Conservation (phyloP, 2,888 invertebrate genomes). For the Thysanoteuthis rhombus region DNA sequence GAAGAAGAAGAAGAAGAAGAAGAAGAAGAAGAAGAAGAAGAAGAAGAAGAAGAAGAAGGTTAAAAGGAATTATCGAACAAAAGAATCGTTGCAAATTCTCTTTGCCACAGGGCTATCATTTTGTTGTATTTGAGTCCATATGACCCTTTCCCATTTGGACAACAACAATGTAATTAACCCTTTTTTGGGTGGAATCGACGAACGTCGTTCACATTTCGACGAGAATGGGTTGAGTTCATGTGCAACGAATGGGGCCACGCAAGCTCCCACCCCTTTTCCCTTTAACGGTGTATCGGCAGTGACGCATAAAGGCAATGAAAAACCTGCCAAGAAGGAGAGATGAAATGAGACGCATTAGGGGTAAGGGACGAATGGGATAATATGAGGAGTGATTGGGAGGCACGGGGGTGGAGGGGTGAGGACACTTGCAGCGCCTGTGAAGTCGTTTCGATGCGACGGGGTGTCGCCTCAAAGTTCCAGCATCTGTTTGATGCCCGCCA, state of each 20-base stretch:
- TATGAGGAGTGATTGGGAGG: neutral
- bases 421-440: neutral
- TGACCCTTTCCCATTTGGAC: neutral
- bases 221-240: neutral
- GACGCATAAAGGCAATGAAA: neutral
- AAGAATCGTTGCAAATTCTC: neutral
- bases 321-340: conserved; percentile 15
- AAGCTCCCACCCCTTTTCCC: neutral
- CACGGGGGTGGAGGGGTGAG: conserved; percentile 13
- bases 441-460: neutral
- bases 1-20: neutral
- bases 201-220: too few relatives aligned
- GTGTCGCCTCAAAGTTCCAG: neutral
- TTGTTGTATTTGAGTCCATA: neutral
- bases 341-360: conserved; percentile 71
- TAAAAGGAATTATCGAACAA: neutral
- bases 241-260: neutral
- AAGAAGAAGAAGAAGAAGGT: neutral
- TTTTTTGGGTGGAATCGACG: neutral
- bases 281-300: neutral
- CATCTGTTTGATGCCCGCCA: neutral
- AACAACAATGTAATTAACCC: neutral
- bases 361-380: conserved; percentile 51
- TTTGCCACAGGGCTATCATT: neutral
- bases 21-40: neutral